Base-by-base conservation (phyloP, 2,797 vertebrate genomes). In the Intellagama lesueurii region DNA sequence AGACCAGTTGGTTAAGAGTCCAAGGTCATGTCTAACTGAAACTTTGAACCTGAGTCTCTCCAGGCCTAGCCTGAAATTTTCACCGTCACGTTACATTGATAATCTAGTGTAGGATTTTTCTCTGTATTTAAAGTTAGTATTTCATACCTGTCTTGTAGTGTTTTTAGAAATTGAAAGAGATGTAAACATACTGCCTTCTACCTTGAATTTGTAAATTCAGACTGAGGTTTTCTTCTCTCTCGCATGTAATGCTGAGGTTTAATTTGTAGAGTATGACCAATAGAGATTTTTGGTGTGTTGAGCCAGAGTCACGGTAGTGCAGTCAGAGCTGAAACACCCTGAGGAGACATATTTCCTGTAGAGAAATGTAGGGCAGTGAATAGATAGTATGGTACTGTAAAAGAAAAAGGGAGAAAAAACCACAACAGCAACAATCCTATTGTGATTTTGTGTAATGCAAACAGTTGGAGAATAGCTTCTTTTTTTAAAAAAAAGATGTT, bases 251-350 rank as follows among this genome's bases (percentile, higher is more conserved):
- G 87, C 11, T 85, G 85, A 91, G 91, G 81, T 92, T 80, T 94
- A 94, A 93, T 94, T 94, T 91, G 83, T 64, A 90, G 88, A 86
- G 89, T 91, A 91, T 88, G 81, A 80, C 90, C 91, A 80, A 90
- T 90, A 1, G 0, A 77, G 72, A 93, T 90, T 85, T 93, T 92
- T 86, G 30, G 4, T 92, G 90, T 92, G 94, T 91, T 91, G 93
- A 95, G 93, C 92, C 92, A 95, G 91, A 94, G 94, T 96, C 95
- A 93, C 92, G 94, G 92, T 85, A 93, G 91, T 92, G 86, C 92
- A 95, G 94, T 96, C 95, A 95, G 83, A 88, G 91, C 91, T 96
- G 96, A 97, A 94, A 97, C 96, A 96, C 69, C 88, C 90, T n/a
- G 92, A 91, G 89, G 90, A 90, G 89, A 92, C 92, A 93, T 90